Base-by-base conservation (phyloP, 2,888 invertebrate species). In the Pollenia labialis region DNA sequence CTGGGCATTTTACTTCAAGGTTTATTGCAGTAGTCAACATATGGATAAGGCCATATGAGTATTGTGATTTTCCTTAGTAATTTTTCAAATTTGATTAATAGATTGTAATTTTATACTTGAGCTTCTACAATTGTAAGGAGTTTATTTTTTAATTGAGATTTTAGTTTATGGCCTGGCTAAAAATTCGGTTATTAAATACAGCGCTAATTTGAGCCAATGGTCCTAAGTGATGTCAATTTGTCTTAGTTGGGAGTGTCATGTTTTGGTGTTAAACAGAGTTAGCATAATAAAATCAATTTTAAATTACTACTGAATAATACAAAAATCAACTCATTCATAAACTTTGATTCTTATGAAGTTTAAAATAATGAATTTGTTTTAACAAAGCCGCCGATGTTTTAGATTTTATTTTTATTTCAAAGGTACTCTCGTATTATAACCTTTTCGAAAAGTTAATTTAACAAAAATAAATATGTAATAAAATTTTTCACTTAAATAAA, bases 41-140 rank as follows among this genome's bases (percentile, higher is more conserved):
- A 68, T 69, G 75, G 54, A 40, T 62, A n/a, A 52, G 40, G 54
- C 40, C 54, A 82, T 48, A 46, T 16, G 58, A 62, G 14, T 71
- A 48, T 14, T 7, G 42, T 46, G 18, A 14, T 42, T 64, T 18
- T 11, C 46, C 46, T 12, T 16, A 6, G 54, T 64, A 32, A 18
- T 74, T 48, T 12, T 66, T 66, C 18, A 52, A 18, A 52, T 32
- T 71, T 50, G 42, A 44, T 68, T 76, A 81, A 68, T 60, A 81
- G 74, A 68, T 48, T 68, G 66, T 44, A 74, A 81, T 18, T 23
- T 54, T 40, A 50, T 82, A 66, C 16, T 62, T 69, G 4, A n/a
- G 48, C 46, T 66, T 72, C 56, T 71, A 50, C 44, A 54, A 46
- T 64, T 64, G 42, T 32, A 32, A 6, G 32, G 32, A 54, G 14